Evolutionary conservation across 1,140 invertebrate genomes (phyloP), one percentile per base, ranked within the genome.

Genomic region (Drosophila guanche): DNA sequence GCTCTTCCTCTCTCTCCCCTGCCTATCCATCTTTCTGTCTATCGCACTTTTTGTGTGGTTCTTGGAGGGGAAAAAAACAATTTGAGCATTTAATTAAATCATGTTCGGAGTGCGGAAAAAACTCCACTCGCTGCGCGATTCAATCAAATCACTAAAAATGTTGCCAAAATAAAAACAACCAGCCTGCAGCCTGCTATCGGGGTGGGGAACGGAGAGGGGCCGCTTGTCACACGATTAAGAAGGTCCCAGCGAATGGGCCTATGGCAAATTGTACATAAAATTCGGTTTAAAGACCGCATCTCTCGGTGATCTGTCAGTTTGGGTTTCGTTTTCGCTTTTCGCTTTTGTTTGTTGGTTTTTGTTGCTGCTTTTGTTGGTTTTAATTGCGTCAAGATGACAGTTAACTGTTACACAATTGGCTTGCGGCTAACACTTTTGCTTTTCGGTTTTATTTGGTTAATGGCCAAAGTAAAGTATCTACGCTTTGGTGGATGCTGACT

Each of bases 41-140:
- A 3, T 1, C 0, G 8, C 29, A 33, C 29, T 33, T 33, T 41
- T 46, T 45, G 57, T 57, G 29, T 33, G 29, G 29, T 8, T 33
- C 8, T 33, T 33, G 29, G 29, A 10, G 29, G 29, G 16, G 16
- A 40, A 23, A 66, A 81, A 66, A 80, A 60, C 70, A 66, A 61
- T 78, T 83, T 66, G 65, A 73, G 55, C 60, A 68, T 85, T 84
- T 84, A 84, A 84, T 84, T 84, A 85, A 84, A 85, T 85, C 80
- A 85, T 85, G 80, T 79, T 68, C 50, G 20, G 23, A 60, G 46
- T 57, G 61, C 62, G 69, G 73, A 74, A 63, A 53, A 56, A 62
- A 79, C 70, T 76, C 23, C 47, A 22, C 48, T 48, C 57, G 63
- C 54, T 40, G 57, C 50, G 74, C 72, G 55, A 59, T 61, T 85